Conservation (phyloP, 2,888 invertebrate genomes). For the Machimus rusticus region DNA sequence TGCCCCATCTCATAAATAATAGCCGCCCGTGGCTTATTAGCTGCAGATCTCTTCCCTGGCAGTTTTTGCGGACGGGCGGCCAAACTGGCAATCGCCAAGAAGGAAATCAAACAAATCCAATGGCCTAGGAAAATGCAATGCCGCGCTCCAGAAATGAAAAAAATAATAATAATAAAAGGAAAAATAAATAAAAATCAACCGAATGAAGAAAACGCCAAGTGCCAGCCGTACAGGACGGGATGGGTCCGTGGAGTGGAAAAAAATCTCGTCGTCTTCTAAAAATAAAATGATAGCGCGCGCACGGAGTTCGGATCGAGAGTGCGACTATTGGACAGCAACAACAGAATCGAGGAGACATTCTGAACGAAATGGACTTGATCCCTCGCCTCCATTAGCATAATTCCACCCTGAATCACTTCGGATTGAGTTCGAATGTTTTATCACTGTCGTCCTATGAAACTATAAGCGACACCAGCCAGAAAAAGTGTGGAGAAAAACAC, state of each 20-base stretch:
- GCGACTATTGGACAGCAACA: background rate
- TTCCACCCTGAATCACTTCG: slow-evolving; percentile 36
- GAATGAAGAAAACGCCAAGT: background rate
- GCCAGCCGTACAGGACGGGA: background rate
- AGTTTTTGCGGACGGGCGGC: background rate
- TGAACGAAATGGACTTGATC: slow-evolving; percentile 34
- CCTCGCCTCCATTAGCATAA: slow-evolving; percentile 38
- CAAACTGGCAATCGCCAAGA: background rate
- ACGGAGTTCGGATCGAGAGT: background rate
- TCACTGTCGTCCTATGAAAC: background rate
- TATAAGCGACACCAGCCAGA: background rate
- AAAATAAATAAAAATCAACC: background rate
- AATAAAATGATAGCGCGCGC: background rate
- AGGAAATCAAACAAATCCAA: background rate
- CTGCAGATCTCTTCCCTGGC: background rate
- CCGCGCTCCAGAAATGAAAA: background rate
- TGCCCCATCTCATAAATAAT: slow-evolving; percentile 2
- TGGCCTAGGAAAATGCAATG: background rate
- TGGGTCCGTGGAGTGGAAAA: background rate
- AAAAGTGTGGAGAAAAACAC: background rate
- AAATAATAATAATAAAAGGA: background rate
- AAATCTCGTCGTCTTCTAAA: background rate
- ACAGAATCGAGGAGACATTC: slow-evolving; percentile 1
- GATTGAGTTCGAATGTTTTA: slow-evolving; percentile 12
- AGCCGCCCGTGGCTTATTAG: slow-evolving; percentile 12